These are phyloP conservation scores for Mercenaria mercenaria DNA, from an alignment of 1,140 invertebrate genomes.

Conservation along the genomic window DNA sequence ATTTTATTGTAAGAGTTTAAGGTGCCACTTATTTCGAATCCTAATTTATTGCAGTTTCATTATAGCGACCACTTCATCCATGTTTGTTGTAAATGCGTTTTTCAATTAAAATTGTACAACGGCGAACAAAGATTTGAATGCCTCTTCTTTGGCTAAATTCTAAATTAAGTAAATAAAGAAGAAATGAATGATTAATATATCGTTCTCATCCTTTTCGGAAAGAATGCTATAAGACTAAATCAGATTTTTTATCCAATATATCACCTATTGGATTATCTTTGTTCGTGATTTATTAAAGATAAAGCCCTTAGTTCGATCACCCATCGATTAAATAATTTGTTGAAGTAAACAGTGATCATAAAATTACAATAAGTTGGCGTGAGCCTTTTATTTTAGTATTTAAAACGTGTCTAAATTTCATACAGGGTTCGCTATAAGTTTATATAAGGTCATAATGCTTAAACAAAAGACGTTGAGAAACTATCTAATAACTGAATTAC, in stretches of 20 bases:
- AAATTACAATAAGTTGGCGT: neutral
- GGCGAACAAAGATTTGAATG: neutral
- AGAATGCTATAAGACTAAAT: neutral
- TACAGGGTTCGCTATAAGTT: neutral
- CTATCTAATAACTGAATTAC: no score
- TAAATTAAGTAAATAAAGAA: neutral
- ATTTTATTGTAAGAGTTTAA: no score
- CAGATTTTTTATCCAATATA: neutral
- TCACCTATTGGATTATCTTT: neutral
- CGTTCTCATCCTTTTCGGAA: neutral
- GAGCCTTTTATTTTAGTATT: neutral
- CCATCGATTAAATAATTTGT: constrained; percentile 7
- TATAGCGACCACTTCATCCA: no score
- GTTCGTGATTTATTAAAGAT: neutral
- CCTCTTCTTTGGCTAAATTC: neutral
- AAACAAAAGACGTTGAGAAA: neutral
- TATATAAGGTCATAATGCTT: neutral
- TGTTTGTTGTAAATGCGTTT: no score
- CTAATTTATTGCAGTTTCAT: no score
- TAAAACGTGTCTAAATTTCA: neutral
- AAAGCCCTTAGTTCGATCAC: constrained; percentile 15
- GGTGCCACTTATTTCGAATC: no score
- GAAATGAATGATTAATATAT: neutral
- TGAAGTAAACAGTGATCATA: neutral
- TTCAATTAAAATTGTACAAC: neutral